phyloP scores from a whole-genome alignment of 2,113 vertebrate species.

The Gallinago paraguaiae region DNA sequence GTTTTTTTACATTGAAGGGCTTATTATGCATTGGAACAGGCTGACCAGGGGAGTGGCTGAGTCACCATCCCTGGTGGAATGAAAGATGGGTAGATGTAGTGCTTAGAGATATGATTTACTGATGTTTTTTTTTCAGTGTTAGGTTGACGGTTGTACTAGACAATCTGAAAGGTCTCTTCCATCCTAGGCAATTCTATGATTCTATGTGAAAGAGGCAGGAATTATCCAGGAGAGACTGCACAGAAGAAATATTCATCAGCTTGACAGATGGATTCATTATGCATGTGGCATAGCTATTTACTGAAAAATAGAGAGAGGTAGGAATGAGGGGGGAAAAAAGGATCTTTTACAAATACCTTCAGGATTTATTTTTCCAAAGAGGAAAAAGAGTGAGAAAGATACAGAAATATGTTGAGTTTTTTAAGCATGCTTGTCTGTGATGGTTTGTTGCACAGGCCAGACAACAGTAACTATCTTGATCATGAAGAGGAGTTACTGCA shows the following conservation, averaged over 20 bases:
- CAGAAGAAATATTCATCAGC: not conserved
- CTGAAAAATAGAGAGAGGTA: not conserved
- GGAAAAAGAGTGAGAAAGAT: not conserved
- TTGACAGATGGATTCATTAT: not conserved
- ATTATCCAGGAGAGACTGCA: not conserved
- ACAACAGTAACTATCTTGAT: not conserved
- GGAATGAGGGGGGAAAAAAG: fast-evolving
- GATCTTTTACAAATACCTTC: not conserved
- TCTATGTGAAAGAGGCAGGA: not conserved
- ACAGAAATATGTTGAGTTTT: not conserved
- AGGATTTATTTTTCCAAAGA: not conserved
- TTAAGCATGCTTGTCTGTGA: not conserved
- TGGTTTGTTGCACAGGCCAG: not conserved
- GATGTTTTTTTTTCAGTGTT: no score
- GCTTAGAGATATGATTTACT: no score
- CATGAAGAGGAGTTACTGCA: not conserved
- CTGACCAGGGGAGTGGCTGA: no score
- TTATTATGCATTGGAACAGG: no score
- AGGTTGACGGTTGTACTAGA: no score
- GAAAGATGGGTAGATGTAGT: no score
- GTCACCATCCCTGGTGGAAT: no score
- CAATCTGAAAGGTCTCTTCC: no score
- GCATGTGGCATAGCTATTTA: not conserved
- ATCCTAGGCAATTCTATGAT: no score
- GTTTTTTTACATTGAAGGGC: no score